Evolutionary conservation across 2,797 vertebrate species (phyloP).

Genomic region (Chelidonichthys spinosus): DNA sequence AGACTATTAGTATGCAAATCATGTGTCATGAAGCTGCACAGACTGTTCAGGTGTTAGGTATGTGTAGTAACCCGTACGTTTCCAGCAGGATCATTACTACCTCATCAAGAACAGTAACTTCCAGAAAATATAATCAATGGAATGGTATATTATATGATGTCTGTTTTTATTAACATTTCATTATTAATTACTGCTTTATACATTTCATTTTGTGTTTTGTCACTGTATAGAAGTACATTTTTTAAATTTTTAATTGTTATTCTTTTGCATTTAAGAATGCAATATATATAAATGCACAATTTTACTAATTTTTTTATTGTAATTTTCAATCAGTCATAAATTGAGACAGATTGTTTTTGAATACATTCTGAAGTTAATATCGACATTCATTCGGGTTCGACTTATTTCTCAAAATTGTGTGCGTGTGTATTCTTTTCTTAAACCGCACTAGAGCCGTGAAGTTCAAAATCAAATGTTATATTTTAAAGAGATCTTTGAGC

Average conservation of each 20-base stretch:
- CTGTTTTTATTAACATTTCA: conserved; percentile 14
- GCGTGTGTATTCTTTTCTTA: too few species aligned
- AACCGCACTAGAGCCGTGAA: too few species aligned
- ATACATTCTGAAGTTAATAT: conserved; percentile 17
- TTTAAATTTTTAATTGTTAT: conserved; percentile 4
- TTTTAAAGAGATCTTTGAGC: too few species aligned
- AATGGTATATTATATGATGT: neutral
- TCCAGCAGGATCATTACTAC: conserved; percentile 41
- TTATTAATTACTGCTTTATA: conserved; percentile 13
- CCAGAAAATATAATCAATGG: neutral
- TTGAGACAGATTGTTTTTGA: conserved; percentile 12
- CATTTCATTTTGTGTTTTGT: conserved; percentile 9
- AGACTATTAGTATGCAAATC: neutral
- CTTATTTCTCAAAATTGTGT: neutral
- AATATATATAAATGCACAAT: conserved; percentile 11
- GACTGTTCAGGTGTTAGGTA: conserved; percentile 11
- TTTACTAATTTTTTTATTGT: conserved; percentile 39
- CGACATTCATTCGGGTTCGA: neutral
- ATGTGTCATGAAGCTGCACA: neutral
- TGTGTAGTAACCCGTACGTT: neutral
- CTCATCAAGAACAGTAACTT: conserved; percentile 32
- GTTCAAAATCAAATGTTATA: too few species aligned
- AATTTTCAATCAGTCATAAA: conserved; percentile 23
- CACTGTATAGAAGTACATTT: conserved; percentile 19
- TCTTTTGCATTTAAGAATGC: conserved; percentile 19